Base-by-base conservation (phyloP, 1,140 invertebrate species). In the Periplaneta americana region DNA sequence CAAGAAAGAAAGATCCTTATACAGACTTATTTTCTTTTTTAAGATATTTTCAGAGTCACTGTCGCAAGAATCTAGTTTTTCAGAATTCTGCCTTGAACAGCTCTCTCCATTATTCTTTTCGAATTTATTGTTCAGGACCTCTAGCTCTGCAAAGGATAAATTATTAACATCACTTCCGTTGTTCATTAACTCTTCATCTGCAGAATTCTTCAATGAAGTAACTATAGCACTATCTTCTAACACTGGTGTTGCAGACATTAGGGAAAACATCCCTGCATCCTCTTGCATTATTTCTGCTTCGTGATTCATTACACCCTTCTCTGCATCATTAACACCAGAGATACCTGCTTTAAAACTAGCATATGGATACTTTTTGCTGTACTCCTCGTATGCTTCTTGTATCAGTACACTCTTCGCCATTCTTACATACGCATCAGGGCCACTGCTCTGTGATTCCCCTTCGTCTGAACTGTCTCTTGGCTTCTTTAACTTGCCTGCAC, bases 401-500 rank as follows among this genome's bases (percentile, higher is more conserved):
- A n/a, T 5, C 48, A n/a, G 22, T 6, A 57, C 48, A 57, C 22
- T 57, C 22, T 57, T 57, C 10, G 5, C 28, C 48, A n/a, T 57
- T 57, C 22, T 57, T 57, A n/a, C 22, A n/a, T 57, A n/a, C 22
- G n/a, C 28, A 10, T 57, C 48, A 57, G 48, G 22, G 28, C 48
- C 22, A 57, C 48, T 34, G 75, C 31, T 76, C n/a, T 18, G 9
- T 36, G 31, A 76, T 18, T 34, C 33, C 75, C 31, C n/a, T 8
- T 76, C 75, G 3, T 76, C 31, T 18, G 75, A 32, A 1, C 35
- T n/a, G n/a, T 88, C 86, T 17, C 83, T 83, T 15, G n/a, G n/a
- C 31, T 36, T 77, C 9, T 81, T 31, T 5, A 80, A 34, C 76
- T n/a, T 83, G 0, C 66, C 6, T 80, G 85, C 48, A 57, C 48